Conservation (phyloP, 2,797 vertebrate genomes). For the Pseudomugil tenellus region DNA sequence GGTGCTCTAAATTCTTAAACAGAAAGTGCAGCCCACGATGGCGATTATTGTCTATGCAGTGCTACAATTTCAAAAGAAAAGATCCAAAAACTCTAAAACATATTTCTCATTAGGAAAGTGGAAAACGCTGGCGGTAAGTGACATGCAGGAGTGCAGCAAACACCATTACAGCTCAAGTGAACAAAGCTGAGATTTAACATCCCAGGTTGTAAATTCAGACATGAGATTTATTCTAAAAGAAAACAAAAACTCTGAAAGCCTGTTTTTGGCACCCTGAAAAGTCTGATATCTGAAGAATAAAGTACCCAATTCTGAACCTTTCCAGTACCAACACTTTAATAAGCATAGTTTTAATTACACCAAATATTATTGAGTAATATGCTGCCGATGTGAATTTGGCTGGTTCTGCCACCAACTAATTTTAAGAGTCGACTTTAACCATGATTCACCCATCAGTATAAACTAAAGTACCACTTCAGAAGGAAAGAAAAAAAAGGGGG, state of each 20-base stretch:
- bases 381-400: neutral
- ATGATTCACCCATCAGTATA: constrained; percentile 8
- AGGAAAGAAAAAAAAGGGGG: too few species aligned
- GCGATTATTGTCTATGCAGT: neutral
- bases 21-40: neutral
- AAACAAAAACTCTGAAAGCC: neutral
- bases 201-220: neutral
- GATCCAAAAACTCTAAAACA: neutral
- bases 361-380: constrained; percentile 8
- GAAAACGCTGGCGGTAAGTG: too few species aligned
- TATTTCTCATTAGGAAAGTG: too few species aligned
- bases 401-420: neutral
- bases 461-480: constrained; percentile 20
- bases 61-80: neutral
- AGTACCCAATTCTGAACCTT: neutral
- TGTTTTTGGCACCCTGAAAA: constrained; percentile 7
- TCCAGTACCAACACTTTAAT: neutral
- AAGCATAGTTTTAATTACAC: neutral
- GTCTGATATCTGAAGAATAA: neutral
- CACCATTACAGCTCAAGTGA: neutral
- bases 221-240: neutral
- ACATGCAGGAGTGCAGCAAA: neutral
- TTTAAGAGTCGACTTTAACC: neutral
- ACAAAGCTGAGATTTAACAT: neutral
- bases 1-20: neutral